These are phyloP conservation scores for Neoarius graeffei DNA, from an alignment of 2,113 vertebrate species.

Conservation along the genomic window DNA sequence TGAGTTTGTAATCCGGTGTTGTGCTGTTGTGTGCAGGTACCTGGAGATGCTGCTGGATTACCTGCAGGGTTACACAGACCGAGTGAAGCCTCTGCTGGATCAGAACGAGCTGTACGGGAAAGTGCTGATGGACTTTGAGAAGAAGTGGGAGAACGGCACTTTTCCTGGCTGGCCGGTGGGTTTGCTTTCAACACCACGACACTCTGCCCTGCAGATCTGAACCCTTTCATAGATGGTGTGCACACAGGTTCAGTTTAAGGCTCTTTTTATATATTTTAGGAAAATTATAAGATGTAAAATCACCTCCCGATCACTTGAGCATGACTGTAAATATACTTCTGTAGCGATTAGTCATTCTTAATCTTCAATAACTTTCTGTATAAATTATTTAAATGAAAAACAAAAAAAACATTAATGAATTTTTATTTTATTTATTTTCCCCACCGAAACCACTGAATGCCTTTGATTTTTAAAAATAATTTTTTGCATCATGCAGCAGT, in stretches of 20 bases:
- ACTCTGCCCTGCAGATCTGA: neutral
- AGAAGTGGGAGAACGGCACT: conserved; percentile 93
- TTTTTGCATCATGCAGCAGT: too few relatives aligned
- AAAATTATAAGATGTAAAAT: too few relatives aligned
- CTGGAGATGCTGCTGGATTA: conserved; percentile 97
- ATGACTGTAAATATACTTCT: too few relatives aligned
- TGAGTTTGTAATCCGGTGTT: neutral
- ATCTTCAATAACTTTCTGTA: too few relatives aligned
- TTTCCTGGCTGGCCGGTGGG: conserved; percentile 96
- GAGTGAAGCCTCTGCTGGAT: conserved; percentile 93
- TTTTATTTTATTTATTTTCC: too few relatives aligned
- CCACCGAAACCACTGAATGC: too few relatives aligned
- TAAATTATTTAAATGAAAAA: too few relatives aligned
- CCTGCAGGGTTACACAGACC: conserved; percentile 93
- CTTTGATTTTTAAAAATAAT: neutral
- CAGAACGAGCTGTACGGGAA: conserved; percentile 97
- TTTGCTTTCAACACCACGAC: neutral
- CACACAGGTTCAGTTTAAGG: neutral
- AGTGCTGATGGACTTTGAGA: conserved; percentile 92
- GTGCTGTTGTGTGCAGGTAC: conserved; percentile 74
- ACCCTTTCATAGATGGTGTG: neutral
- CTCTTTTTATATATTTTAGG: neutral
- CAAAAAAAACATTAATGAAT: too few relatives aligned
- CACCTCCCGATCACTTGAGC: too few relatives aligned
- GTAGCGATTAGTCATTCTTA: too few relatives aligned